Percentiles rank a stretch among this genome's conserved stretches.
phyloP scores from a whole-genome alignment of 2,113 vertebrate genomes.

The Brienomyrus brachyistius region DNA sequence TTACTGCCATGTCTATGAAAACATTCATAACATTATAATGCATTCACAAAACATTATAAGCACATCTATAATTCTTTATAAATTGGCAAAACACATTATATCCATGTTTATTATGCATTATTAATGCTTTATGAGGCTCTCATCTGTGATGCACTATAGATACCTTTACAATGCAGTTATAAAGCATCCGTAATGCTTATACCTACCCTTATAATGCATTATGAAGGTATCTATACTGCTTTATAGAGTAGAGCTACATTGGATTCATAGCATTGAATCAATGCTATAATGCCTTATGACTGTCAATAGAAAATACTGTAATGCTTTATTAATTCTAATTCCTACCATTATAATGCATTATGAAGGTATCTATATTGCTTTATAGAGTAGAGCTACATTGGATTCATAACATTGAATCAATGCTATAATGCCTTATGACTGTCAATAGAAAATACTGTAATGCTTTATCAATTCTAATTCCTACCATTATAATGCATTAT shows the following conservation, averaged over 20 bases:
- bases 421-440: not conserved
- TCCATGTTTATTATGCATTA: not conserved
- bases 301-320: not conserved
- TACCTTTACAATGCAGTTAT: not conserved
- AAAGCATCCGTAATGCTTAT: not conserved
- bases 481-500: not conserved
- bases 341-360: not conserved
- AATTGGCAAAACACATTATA: not conserved
- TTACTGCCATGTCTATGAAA: not conserved
- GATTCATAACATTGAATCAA: not conserved
- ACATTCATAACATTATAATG: not conserved
- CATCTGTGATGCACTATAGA: not conserved
- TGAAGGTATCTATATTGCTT: not conserved
- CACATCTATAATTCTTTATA: not conserved
- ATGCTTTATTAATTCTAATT: not conserved
- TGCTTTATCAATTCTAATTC: not conserved
- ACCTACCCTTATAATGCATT: not conserved
- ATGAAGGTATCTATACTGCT: not conserved
- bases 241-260: not conserved
- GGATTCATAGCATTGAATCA: not conserved
- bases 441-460: not conserved
- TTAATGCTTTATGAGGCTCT: not conserved
- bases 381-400: not conserved
- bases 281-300: not conserved
- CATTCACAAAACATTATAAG: not conserved